Conservation (phyloP, 2,797 vertebrate species). For the Champsocephalus gunnari region DNA sequence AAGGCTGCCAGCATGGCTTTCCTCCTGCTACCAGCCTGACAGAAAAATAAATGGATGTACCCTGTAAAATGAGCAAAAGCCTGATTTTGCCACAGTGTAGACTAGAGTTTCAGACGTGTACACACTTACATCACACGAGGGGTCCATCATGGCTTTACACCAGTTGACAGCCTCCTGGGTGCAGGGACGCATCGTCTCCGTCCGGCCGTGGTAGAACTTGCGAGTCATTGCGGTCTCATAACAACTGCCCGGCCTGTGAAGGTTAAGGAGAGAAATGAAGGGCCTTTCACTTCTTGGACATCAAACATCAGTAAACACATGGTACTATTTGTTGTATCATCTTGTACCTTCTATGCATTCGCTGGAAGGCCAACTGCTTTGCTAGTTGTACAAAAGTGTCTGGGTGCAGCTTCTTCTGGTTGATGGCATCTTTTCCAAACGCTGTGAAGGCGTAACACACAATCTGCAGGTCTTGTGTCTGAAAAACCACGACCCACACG, state of each 20-base stretch:
- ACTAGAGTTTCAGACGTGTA: neutral
- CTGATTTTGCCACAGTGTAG: neutral
- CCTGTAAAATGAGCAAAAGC: neutral
- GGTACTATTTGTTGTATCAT: neutral
- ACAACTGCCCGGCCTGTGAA: constrained; percentile 90
- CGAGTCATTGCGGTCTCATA: constrained; percentile 96
- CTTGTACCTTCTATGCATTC: constrained; percentile 87
- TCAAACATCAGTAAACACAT: neutral
- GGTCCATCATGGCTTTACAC: constrained; percentile 92
- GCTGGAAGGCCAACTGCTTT: constrained; percentile 93
- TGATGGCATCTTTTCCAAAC: constrained; percentile 92
- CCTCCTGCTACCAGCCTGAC: constrained; percentile 82
- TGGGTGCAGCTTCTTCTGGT: constrained; percentile 90
- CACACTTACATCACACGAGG: constrained; percentile 81
- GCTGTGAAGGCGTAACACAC: constrained; percentile 88
- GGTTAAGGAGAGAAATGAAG: neutral
- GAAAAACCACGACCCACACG: constrained; percentile 41
- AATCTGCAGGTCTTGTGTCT: constrained; percentile 90
- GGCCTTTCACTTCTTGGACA: neutral
- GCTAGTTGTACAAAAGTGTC: constrained; percentile 96
- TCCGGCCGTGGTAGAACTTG: constrained; percentile 94
- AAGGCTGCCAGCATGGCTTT: constrained; percentile 89
- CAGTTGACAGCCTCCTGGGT: constrained; percentile 90
- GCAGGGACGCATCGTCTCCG: constrained; percentile 94
- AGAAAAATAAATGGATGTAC: neutral